These are phyloP conservation scores for Serrognathus titanus DNA, from an alignment of 2,888 invertebrate species.

Conservation along the genomic window DNA sequence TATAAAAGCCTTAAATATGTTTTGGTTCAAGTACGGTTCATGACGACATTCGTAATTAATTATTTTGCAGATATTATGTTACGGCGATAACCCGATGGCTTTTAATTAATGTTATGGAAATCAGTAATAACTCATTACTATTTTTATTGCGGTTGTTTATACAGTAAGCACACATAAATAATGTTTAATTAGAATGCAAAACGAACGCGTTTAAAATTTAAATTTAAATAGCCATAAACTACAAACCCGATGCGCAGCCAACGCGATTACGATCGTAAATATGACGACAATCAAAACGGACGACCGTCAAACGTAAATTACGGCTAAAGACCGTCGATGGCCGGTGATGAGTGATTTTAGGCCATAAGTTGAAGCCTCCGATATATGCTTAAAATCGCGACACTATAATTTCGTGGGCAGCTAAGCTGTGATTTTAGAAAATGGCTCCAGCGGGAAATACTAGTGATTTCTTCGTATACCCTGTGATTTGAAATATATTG, in stretches of 20 bases:
- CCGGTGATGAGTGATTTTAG: constrained; percentile 8
- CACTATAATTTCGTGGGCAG: constrained; percentile 49
- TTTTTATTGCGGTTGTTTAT: constrained; percentile 8
- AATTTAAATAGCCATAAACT: constrained; percentile 1
- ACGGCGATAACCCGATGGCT: constrained; percentile 28
- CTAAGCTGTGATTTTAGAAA: constrained; percentile 49
- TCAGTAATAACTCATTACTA: constrained; percentile 21
- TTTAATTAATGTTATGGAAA: constrained; percentile 33
- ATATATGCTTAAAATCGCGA: constrained; percentile 25
- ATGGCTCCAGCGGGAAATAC: constrained; percentile 47
- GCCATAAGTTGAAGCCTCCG: too few species aligned
- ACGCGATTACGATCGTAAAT: too few species aligned
- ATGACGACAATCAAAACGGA: too few species aligned
- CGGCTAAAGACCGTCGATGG: constrained; percentile 5
- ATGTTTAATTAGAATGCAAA: constrained; percentile 13
- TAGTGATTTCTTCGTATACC: constrained; percentile 43
- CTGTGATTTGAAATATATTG: constrained; percentile 53
- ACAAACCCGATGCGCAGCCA: background rate
- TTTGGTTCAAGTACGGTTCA: constrained; percentile 20
- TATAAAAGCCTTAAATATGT: too few species aligned
- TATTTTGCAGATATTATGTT: constrained; percentile 26
- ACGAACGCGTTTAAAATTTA: constrained; percentile 4
- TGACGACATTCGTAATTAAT: constrained; percentile 32
- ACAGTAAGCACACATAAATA: constrained; percentile 16
- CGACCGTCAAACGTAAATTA: too few species aligned